Evolutionary conservation across 2,888 invertebrate species (phyloP), one percentile per base, ranked within the genome.

Genomic region (Agrochola macilenta): DNA sequence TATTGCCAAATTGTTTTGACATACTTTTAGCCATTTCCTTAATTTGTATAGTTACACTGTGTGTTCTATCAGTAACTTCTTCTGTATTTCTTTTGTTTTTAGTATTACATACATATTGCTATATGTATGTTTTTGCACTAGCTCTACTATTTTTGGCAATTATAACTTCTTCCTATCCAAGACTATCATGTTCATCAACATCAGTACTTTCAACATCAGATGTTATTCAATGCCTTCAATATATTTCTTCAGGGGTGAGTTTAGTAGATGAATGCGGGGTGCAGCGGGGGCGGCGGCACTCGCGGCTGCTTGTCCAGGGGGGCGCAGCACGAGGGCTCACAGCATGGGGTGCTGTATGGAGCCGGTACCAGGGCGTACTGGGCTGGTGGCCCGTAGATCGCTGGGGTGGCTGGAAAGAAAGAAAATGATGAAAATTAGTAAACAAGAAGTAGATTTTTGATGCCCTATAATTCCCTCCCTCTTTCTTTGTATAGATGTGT

Each of bases 221-320:
- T 64, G 66, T 64, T 69, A 57, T 74, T 86, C 80, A 88, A 85
- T 87, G 82, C 71, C 85, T 84, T 82, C 70, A 78, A 83, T 78
- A 89, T 88, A 85, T 83, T 81, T 83, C 76, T 75, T 57, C 39
- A 8, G 52, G 54, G 46, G 58, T 80, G 78, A 64, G 63, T 78
- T 90, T 93, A 96, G 91, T 96, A 96, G 79, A 96, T 96, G 91
- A 96, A 96, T 0, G 96, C 96, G 2, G 96, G 96, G 82, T 96
- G 96, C 2, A 96, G 91, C 0, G 95, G 95, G 1, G 95, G 95
- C 7, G 94, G 95, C 2, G 96, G 94, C 2, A 93, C 91, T 60
- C 96, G 94, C 14, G 96, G 96, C 82, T 92, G 92, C 89, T 96
- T 96, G 92, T 96, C 96, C 4, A 94, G 87, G 0, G 96, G 95